Conservation (phyloP, 1,140 invertebrate species). For the Drosophila sulfurigaster region DNA sequence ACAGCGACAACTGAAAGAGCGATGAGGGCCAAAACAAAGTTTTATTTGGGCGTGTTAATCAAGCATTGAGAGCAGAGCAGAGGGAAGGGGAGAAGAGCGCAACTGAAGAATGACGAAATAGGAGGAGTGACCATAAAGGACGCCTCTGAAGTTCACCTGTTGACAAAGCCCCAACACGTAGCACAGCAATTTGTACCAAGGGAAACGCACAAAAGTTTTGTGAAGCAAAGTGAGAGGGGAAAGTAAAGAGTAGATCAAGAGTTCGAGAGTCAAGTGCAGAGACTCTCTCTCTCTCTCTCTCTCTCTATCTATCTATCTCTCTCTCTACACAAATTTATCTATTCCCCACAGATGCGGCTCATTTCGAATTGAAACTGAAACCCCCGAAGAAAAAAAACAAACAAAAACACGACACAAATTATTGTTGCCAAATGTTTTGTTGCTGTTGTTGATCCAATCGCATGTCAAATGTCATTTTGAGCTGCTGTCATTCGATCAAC, state of each 20-base stretch:
- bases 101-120: background rate
- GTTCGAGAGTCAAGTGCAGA: background rate
- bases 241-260: background rate
- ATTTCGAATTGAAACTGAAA: background rate
- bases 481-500: background rate
- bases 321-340: background rate
- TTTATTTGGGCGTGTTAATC: slow-evolving; percentile 53
- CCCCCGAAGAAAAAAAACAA: background rate
- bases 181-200: background rate
- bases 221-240: background rate
- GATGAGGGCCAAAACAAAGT: slow-evolving; percentile 41
- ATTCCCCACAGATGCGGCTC: background rate
- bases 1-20: slow-evolving; percentile 2
- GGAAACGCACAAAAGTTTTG: background rate
- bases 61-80: slow-evolving; percentile 8
- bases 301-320: no score
- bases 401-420: background rate
- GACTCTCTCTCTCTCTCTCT: no score
- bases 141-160: background rate
- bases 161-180: background rate
- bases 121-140: background rate
- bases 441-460: background rate
- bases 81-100: no score
- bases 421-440: background rate
- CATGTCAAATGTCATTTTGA: background rate